Evolutionary conservation across 2,113 vertebrate species (phyloP).

Genomic region (Oncorhynchus nerka): DNA sequence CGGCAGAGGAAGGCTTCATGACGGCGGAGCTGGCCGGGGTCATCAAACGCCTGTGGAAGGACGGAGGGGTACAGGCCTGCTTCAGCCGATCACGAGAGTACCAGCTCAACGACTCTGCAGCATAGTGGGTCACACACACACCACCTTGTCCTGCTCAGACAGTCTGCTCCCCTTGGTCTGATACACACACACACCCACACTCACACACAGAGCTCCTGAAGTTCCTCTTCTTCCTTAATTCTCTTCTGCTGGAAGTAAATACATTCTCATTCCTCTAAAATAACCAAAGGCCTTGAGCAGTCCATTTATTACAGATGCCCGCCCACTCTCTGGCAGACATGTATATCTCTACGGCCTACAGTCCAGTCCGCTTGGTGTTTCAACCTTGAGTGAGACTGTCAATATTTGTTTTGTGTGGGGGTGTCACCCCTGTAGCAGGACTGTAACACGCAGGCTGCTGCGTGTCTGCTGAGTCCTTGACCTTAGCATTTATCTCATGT

Average conservation of each 20-base stretch:
- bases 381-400: constrained; percentile 56
- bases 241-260: neutral
- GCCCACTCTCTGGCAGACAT: neutral
- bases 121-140: constrained; percentile 85
- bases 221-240: neutral
- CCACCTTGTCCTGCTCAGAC: neutral
- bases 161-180: neutral
- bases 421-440: constrained; percentile 16
- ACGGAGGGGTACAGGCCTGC: constrained; percentile 92
- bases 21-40: constrained; percentile 94
- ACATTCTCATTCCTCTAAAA: neutral
- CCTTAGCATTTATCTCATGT: constrained; percentile 23
- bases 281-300: constrained; percentile 3
- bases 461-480: constrained; percentile 34
- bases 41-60: constrained; percentile 95
- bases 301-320: constrained; percentile 10
- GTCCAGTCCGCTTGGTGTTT: constrained; percentile 4
- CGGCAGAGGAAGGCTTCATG: constrained; percentile 98
- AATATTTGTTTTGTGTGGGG: constrained; percentile 46
- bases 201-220: neutral
- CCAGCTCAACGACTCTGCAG: constrained; percentile 97
- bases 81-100: constrained; percentile 97
- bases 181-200: neutral
- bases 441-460: constrained; percentile 7
- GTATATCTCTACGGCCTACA: too few species aligned